A percentile compares a stretch with the other conserved stretches of the same genome.
Conservation (phyloP, 2,797 vertebrate species). For the Myioborus miniatus region DNA sequence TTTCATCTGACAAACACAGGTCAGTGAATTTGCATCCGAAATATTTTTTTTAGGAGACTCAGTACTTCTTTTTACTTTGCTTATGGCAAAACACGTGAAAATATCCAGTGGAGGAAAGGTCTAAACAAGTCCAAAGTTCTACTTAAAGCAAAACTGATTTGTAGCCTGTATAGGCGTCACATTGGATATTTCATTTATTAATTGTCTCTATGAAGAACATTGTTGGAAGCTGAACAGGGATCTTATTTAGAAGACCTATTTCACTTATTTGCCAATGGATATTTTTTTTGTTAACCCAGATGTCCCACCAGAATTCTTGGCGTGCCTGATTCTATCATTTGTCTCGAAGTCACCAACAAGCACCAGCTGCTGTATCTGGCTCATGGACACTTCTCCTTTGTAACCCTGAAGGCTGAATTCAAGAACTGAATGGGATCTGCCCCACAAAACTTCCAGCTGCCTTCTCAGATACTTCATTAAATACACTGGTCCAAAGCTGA, state of each 20-base stretch:
- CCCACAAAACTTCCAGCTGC: neutral
- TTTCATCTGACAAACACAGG: constrained; percentile 48
- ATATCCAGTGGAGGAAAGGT: neutral
- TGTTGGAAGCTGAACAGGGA: neutral
- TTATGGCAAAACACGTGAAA: neutral
- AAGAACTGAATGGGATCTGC: neutral
- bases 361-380: neutral
- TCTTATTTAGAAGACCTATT: neutral
- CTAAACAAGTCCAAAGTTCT: neutral
- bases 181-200: neutral
- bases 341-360: neutral
- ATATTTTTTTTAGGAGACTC: neutral
- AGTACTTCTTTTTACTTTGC: neutral
- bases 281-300: neutral
- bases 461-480: neutral
- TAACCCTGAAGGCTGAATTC: neutral
- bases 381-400: neutral
- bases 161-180: neutral
- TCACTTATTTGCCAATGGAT: neutral
- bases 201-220: neutral
- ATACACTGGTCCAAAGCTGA: fast-evolving
- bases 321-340: neutral
- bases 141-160: neutral
- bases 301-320: neutral
- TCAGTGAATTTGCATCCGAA: neutral